phyloP scores from a whole-genome alignment of 2,113 vertebrate genomes.

The Oryzias javanicus region DNA sequence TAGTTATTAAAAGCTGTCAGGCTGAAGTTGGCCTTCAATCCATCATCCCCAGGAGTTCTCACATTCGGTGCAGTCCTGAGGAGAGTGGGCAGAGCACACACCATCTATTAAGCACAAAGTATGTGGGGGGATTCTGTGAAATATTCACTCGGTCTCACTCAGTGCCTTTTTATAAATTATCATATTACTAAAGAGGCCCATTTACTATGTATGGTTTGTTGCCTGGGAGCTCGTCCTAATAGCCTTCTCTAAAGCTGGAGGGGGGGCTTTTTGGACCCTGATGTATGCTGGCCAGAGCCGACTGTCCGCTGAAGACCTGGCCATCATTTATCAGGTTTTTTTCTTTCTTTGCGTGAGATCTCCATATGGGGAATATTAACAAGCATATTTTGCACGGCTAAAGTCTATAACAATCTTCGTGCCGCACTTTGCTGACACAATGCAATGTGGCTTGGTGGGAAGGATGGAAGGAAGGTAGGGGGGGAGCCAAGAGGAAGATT shows the following conservation, averaged over 20 bases:
- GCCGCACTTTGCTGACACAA: conserved; percentile 35
- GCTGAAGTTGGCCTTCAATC: conserved; percentile 61
- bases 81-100: conserved; percentile 52
- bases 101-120: conserved; percentile 68
- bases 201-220: conserved; percentile 75
- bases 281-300: conserved; percentile 71
- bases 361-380: conserved; percentile 71
- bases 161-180: conserved; percentile 69
- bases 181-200: conserved; percentile 75
- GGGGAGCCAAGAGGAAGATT: conserved; percentile 7
- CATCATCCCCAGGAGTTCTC: conserved; percentile 58
- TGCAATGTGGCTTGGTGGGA: not conserved
- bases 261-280: conserved; percentile 58
- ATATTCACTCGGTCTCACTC: conserved; percentile 65
- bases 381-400: conserved; percentile 50
- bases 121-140: conserved; percentile 57
- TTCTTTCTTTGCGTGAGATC: conserved; percentile 53
- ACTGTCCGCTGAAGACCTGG: conserved; percentile 56
- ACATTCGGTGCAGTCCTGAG: conserved; percentile 53
- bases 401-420: conserved; percentile 57
- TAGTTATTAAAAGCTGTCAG: conserved; percentile 74
- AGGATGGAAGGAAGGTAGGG: not conserved
- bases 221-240: conserved; percentile 69
- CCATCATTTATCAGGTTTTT: conserved; percentile 67
- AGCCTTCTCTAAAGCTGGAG: conserved; percentile 57